Evolutionary conservation across 2,797 vertebrate genomes (phyloP), one percentile per base, ranked within the genome.

Genomic region (Typhlichthys eigenmanni): DNA sequence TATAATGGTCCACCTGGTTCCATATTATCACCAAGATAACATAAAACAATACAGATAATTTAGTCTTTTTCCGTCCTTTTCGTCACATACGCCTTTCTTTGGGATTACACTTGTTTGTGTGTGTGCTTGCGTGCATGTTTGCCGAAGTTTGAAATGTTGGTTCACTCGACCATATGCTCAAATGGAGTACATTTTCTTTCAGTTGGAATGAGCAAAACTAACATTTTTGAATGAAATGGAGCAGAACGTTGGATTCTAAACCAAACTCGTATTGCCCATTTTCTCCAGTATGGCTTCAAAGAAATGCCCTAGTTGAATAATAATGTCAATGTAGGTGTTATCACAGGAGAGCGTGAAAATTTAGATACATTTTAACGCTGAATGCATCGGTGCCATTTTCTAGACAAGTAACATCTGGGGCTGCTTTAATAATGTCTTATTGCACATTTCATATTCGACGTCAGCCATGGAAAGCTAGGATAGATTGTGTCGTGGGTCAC

Each of bases 151-250:
- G 66, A 75, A 80, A 66, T 68, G 73, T 76, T 80, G 69, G 75
- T 72, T 84, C 82, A 83, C 82, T 84, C 85, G 66, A 81, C 77
- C 84, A 75, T 75, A 76, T 84, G 80, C 85, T 84, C 14, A 4
- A 71, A 75, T 64, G 0, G 55, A 76, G 78, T 68, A 78, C 77
- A 76, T 83, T 81, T 81, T 78, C 75, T 69, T 78, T 79, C 71
- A 9, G 47, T 78, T 64, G 63, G 72, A 83, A 83, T 63, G 81
- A 82, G 76, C 13, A 16, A 86, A 84, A 83, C 71, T 81, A 88
- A 87, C 83, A 83, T 88, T 84, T 86, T 74, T 70, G 62, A 76
- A 78, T 83, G 72, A 87, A 88, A 88, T 84, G 87, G 82, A 90
- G 84, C 86, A 83, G 79, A 86, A 77, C 77, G 75, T 50, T 78